These are phyloP conservation scores for Lamproptera curius DNA, from an alignment of 2,888 invertebrate species.

Conservation along the genomic window DNA sequence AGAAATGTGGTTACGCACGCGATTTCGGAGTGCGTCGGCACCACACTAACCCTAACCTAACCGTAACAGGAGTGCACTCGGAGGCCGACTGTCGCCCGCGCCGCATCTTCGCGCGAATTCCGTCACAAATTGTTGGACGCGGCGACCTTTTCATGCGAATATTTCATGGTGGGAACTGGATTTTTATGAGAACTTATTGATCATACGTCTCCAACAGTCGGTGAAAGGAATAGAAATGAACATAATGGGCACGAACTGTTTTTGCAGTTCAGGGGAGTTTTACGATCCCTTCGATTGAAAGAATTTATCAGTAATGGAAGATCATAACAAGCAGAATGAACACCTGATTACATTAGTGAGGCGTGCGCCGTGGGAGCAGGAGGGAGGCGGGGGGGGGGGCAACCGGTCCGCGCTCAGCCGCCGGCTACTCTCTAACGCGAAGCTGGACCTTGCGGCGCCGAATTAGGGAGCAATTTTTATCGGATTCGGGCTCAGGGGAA, in stretches of 20 bases:
- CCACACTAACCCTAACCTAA: not conserved
- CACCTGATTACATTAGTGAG: constrained; percentile 38
- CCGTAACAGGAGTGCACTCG: not conserved
- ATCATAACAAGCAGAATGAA: constrained; percentile 29
- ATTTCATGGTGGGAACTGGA: too few species aligned
- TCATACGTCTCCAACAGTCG: not conserved
- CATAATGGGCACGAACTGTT: not conserved
- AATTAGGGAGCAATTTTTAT: constrained; percentile 27
- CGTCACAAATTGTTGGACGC: too few species aligned
- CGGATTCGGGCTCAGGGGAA: constrained; percentile 19
- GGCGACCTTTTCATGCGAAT: too few species aligned
- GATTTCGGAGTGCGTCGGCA: constrained; percentile 3
- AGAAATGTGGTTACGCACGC: constrained; percentile 9
- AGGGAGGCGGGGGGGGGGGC: constrained; percentile 26
- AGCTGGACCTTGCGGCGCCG: constrained; percentile 31
- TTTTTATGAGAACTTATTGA: too few species aligned
- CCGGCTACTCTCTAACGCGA: constrained; percentile 21
- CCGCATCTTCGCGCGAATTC: not conserved
- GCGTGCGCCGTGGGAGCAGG: constrained; percentile 23
- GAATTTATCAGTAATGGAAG: constrained; percentile 19
- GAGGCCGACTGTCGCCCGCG: not conserved
- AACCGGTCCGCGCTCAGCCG: constrained; percentile 38
- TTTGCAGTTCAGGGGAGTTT: constrained; percentile 3
- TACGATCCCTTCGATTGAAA: constrained; percentile 6
- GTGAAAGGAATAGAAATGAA: too few species aligned